Conservation (phyloP, 2,888 invertebrate genomes). For the Carabus problematicus region DNA sequence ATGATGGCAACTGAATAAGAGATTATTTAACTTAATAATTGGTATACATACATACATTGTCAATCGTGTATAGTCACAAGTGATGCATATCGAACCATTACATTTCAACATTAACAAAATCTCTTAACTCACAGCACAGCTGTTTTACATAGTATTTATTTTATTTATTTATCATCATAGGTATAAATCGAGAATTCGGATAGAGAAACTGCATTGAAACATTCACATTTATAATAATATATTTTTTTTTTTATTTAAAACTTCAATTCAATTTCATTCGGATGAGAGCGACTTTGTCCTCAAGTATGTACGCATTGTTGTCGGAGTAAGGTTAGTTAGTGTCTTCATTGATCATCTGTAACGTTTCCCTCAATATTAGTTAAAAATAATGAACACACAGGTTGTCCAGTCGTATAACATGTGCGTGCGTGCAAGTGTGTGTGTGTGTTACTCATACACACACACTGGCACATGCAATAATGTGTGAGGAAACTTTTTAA, state of each 20-base stretch:
- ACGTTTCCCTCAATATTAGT: slow-evolving; percentile 21
- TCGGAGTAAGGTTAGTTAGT: no score
- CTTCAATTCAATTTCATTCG: slow-evolving; percentile 15
- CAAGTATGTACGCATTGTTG: no score
- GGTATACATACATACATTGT: no score
- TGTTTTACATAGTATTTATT: slow-evolving; percentile 33
- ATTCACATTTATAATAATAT: slow-evolving; percentile 42
- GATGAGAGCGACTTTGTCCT: no score
- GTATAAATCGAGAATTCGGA: slow-evolving; percentile 43
- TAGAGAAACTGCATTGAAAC: slow-evolving; percentile 42
- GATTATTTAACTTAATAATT: no score
- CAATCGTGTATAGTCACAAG: slow-evolving; percentile 12
- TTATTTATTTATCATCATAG: slow-evolving; percentile 22
- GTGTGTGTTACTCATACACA: no score
- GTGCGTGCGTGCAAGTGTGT: no score
- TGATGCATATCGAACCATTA: slow-evolving; percentile 36
- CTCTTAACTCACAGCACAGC: slow-evolving; percentile 38
- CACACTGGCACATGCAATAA: no score
- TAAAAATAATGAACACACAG: slow-evolving; percentile 42
- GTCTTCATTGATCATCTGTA: no score
- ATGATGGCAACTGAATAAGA: no score
- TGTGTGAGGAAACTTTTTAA: no score
- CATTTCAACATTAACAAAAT: slow-evolving; percentile 34
- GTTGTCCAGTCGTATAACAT: slow-evolving; percentile 9
- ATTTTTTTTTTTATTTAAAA: slow-evolving; percentile 27